Conservation (phyloP, 1,140 invertebrate species). For the Bombus turneri region DNA sequence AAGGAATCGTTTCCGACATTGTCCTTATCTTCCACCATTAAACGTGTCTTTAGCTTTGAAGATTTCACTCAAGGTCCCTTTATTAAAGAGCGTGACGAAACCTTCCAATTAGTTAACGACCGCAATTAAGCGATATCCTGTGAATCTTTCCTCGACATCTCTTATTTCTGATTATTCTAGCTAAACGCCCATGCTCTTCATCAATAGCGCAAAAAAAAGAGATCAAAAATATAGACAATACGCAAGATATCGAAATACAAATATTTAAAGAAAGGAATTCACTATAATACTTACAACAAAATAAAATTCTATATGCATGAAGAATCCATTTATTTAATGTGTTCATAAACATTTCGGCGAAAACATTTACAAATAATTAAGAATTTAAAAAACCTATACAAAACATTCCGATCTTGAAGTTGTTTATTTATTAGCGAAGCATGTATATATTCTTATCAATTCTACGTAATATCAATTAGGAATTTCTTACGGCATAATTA, state of each 20-base stretch:
- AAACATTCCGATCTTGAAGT: background rate
- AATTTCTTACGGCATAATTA: background rate
- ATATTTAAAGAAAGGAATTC: too few relatives aligned
- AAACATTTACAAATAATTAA: too few relatives aligned
- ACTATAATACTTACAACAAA: too few relatives aligned
- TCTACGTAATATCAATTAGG: background rate
- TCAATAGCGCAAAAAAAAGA: background rate
- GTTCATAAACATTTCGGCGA: too few relatives aligned
- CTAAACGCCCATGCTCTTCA: background rate
- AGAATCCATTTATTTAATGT: too few relatives aligned
- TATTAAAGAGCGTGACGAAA: slow-evolving; percentile 35
- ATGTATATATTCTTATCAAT: background rate
- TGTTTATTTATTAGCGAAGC: background rate
- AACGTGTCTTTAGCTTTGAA: slow-evolving; percentile 24
- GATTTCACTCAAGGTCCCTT: slow-evolving; percentile 8
- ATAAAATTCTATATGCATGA: too few relatives aligned
- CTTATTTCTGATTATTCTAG: background rate
- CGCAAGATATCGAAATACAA: too few relatives aligned
- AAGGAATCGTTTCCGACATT: background rate
- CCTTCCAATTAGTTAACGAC: background rate
- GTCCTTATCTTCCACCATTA: background rate
- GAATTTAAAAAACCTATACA: background rate
- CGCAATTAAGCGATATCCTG: slow-evolving; percentile 27
- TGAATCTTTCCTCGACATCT: background rate
- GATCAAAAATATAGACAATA: too few relatives aligned